Percentiles rank a stretch among this genome's conserved stretches.
These are phyloP conservation scores for Antennarius maculatus DNA, from an alignment of 2,797 vertebrate species.

Conservation along the genomic window DNA sequence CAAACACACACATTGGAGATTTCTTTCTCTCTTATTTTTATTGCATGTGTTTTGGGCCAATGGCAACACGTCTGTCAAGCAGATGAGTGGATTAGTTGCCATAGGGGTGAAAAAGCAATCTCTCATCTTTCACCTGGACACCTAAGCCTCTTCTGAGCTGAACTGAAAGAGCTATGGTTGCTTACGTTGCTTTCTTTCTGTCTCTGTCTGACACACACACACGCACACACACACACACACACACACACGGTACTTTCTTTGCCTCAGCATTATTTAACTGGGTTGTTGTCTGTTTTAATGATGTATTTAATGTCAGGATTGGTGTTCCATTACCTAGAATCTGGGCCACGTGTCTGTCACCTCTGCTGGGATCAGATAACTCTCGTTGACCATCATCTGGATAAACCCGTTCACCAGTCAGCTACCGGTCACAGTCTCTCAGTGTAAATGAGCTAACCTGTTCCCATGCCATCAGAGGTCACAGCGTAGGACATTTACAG, in stretches of 20 bases:
- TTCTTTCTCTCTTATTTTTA: slow-evolving; percentile 32
- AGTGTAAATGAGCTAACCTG: slow-evolving; percentile 31
- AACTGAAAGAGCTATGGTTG: slow-evolving; percentile 48
- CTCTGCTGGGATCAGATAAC: slow-evolving; percentile 68
- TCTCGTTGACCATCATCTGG: neutral
- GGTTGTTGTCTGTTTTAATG: slow-evolving; percentile 83
- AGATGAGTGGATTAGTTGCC: slow-evolving; percentile 71
- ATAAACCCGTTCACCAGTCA: neutral
- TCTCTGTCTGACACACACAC: neutral
- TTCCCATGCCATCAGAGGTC: slow-evolving; percentile 29
- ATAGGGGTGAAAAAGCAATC: slow-evolving; percentile 59
- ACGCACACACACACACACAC: slow-evolving; percentile 9
- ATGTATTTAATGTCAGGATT: slow-evolving; percentile 68
- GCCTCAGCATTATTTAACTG: slow-evolving; percentile 73
- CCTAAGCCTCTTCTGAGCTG: slow-evolving; percentile 47
- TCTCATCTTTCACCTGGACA: slow-evolving; percentile 72
- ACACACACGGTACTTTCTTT: slow-evolving; percentile 33
- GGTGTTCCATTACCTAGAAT: slow-evolving; percentile 69
- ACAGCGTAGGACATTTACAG: slow-evolving; percentile 1
- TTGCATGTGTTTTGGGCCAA: slow-evolving; percentile 31
- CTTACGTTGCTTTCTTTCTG: neutral
- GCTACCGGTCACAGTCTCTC: slow-evolving; percentile 13
- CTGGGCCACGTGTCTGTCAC: slow-evolving; percentile 66
- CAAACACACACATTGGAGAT: too few species aligned
- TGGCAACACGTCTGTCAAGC: slow-evolving; percentile 54